Evolutionary conservation across 2,797 vertebrate genomes (phyloP).

Genomic region (Eremophila alpestris): DNA sequence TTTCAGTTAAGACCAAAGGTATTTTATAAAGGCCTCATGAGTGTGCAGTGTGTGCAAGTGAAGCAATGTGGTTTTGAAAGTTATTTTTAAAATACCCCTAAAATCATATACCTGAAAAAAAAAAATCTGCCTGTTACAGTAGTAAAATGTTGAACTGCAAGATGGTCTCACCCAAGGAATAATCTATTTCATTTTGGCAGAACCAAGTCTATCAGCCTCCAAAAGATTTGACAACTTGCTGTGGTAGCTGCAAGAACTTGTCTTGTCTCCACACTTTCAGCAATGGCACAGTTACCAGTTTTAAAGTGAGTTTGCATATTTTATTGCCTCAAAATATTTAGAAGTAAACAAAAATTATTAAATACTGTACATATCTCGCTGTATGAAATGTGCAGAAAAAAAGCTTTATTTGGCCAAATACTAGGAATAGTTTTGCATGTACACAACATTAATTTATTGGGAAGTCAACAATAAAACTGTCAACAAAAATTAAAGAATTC

Average conservation of each 20-base stretch:
- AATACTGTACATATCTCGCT: neutral
- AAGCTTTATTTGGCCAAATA: neutral
- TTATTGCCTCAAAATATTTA: neutral
- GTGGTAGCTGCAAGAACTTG: constrained; percentile 90
- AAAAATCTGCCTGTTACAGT: neutral
- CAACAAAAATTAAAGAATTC: neutral
- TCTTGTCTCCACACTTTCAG: constrained; percentile 87
- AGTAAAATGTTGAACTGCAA: neutral
- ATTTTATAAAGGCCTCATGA: neutral
- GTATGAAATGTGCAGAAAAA: neutral
- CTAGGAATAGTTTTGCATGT: neutral
- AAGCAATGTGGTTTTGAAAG: neutral
- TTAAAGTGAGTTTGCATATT: constrained; percentile 78
- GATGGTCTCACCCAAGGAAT: neutral
- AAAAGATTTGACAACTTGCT: constrained; percentile 87
- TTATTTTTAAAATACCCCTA: neutral
- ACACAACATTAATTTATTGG: neutral
- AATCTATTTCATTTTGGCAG: constrained; percentile 67
- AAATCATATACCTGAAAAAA: neutral
- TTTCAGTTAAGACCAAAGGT: neutral
- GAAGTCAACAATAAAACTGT: neutral
- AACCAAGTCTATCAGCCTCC: constrained; percentile 92
- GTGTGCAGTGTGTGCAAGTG: neutral
- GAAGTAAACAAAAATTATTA: neutral
- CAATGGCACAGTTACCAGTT: constrained; percentile 85